Conservation (phyloP, 2,888 invertebrate species). For the Pterostichus niger region DNA sequence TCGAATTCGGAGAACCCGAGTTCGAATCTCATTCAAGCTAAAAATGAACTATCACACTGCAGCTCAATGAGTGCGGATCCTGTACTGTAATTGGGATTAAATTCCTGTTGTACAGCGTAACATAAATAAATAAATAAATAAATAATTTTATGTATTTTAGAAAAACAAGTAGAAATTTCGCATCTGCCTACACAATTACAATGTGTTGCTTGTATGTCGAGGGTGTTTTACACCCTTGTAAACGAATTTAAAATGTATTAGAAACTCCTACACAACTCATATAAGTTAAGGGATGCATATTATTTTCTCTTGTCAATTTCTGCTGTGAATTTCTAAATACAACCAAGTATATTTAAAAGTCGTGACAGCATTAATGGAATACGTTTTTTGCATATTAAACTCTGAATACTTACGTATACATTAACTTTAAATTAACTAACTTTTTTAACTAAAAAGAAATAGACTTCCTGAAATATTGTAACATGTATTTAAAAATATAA, state of each 20-base stretch:
- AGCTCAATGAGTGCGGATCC: no score
- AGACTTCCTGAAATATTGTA: not conserved
- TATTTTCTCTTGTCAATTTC: constrained; percentile 19
- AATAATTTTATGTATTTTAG: no score
- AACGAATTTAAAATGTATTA: constrained; percentile 3
- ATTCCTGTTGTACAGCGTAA: no score
- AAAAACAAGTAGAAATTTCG: no score
- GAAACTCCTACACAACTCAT: not conserved
- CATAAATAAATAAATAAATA: no score
- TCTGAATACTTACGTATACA: not conserved
- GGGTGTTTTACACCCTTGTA: not conserved
- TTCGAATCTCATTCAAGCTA: no score
- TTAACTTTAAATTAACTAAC: constrained; percentile 25
- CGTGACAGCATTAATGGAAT: not conserved
- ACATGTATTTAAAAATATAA: no score
- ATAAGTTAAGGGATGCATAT: not conserved
- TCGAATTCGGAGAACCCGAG: no score
- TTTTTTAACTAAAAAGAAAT: not conserved
- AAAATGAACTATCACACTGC: no score
- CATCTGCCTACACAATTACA: not conserved
- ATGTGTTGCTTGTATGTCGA: no score
- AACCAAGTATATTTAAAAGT: not conserved
- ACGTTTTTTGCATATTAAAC: constrained; percentile 10
- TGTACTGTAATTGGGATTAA: no score
- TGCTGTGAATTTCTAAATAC: not conserved